These are phyloP conservation scores for Siphamia tubifer DNA, from an alignment of 2,113 vertebrate genomes.

Conservation along the genomic window DNA sequence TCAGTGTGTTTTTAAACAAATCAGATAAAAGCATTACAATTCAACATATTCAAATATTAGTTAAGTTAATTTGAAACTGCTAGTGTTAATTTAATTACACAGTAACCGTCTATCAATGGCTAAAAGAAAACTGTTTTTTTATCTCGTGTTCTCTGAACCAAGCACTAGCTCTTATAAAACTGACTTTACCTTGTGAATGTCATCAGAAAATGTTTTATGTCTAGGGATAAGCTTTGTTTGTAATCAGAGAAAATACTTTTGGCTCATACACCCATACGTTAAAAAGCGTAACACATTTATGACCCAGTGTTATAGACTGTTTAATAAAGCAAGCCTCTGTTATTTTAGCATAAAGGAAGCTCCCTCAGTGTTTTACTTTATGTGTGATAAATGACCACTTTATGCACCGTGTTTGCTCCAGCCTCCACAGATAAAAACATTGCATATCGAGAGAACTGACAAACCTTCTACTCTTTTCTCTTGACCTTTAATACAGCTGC, in stretches of 20 bases:
- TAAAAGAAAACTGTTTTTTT: too few species aligned
- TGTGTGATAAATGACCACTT: constrained; percentile 19
- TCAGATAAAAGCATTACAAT: too few species aligned
- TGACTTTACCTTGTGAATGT: too few species aligned
- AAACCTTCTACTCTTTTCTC: constrained; percentile 16
- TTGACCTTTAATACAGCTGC: constrained; percentile 47
- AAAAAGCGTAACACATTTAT: constrained; percentile 9
- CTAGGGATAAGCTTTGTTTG: constrained; percentile 28
- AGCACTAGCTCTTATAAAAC: too few species aligned
- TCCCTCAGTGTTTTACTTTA: constrained; percentile 7
- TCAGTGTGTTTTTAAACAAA: too few species aligned
- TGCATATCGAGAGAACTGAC: constrained; percentile 17
- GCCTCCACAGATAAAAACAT: background rate
- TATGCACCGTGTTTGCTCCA: background rate
- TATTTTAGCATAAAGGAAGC: background rate
- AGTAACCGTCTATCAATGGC: too few species aligned
- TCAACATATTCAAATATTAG: too few species aligned
- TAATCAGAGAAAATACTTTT: constrained; percentile 22
- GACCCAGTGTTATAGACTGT: background rate
- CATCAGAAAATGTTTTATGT: constrained; percentile 9
- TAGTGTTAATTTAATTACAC: too few species aligned
- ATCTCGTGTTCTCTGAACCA: too few species aligned
- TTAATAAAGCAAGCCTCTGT: background rate
- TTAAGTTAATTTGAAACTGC: too few species aligned
- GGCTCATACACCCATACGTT: background rate